A percentile compares a stretch with the other conserved stretches of the same genome.
phyloP scores from a whole-genome alignment of 1,140 invertebrate genomes.

The Tetramorium simillimum region DNA sequence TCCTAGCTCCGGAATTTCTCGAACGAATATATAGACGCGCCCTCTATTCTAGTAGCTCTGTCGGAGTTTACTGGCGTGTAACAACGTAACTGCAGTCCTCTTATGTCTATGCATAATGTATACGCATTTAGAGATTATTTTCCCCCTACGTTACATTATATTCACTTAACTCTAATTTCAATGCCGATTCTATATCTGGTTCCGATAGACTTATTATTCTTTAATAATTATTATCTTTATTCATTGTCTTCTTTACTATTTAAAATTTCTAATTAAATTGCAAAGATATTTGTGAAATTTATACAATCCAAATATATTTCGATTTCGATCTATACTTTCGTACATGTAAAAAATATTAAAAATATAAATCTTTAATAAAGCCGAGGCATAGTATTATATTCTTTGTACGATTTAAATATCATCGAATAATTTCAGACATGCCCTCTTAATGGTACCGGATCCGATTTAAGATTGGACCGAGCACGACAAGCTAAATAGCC shows the following conservation, averaged over 20 bases:
- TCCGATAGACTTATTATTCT: not conserved
- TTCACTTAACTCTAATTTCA: not conserved
- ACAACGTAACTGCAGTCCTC: not conserved
- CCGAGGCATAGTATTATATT: not conserved
- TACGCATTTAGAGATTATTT: not conserved
- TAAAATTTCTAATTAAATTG: not conserved
- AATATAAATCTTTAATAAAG: not conserved
- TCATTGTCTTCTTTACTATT: not conserved
- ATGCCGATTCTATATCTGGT: not conserved
- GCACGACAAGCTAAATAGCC: constrained; percentile 18
- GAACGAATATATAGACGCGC: not conserved
- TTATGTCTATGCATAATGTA: not conserved
- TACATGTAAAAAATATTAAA: not conserved
- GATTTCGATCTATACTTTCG: not conserved
- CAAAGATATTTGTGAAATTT: not conserved
- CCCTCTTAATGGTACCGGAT: not conserved
- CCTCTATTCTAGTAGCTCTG: not conserved
- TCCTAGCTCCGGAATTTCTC: constrained; percentile 8
- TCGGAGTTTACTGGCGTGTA: constrained; percentile 2
- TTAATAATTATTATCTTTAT: not conserved
- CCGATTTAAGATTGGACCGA: constrained; percentile 28
- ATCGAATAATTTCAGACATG: not conserved
- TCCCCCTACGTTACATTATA: not conserved
- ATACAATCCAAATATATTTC: not conserved
- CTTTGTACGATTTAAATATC: not conserved